Percentiles rank a stretch among this genome's conserved stretches.
Evolutionary conservation across 2,797 vertebrate species (phyloP).

Genomic region (Semaprochilodus insignis): DNA sequence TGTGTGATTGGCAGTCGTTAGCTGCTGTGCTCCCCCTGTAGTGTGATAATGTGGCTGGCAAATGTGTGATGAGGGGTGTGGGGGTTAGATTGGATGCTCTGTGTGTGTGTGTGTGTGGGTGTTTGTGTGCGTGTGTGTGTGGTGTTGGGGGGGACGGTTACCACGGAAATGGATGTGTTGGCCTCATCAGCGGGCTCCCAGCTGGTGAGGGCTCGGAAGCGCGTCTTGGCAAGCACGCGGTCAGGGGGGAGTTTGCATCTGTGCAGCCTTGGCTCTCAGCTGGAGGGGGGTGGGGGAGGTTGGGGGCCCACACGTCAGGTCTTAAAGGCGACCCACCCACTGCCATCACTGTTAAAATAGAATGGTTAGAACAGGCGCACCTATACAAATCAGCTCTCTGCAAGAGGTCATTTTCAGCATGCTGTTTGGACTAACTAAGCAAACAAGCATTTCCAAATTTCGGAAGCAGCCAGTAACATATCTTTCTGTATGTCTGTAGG

Average conservation of each 20-base stretch:
- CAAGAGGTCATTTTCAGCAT: background rate
- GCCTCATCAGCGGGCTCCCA: constrained; percentile 86
- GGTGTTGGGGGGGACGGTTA: constrained; percentile 74
- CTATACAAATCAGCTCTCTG: background rate
- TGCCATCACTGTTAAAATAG: constrained; percentile 42
- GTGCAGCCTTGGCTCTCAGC: constrained; percentile 82
- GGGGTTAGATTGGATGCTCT: constrained; percentile 60
- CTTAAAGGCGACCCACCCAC: constrained; percentile 67
- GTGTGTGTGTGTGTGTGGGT: constrained; percentile 45
- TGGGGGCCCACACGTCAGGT: constrained; percentile 57
- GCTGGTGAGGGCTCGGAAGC: constrained; percentile 86
- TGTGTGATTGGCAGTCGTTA: constrained; percentile 58
- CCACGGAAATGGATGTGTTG: constrained; percentile 88
- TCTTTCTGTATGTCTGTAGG: no score
- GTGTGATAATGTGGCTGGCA: constrained; percentile 65
- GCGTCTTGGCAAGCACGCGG: constrained; percentile 81
- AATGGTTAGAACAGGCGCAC: constrained; percentile 12
- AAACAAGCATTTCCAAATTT: background rate
- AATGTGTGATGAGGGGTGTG: constrained; percentile 61
- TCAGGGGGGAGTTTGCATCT: constrained; percentile 89
- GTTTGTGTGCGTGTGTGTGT: constrained; percentile 47
- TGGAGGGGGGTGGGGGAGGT: constrained; percentile 64
- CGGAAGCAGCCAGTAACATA: background rate
- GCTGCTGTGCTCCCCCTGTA: constrained; percentile 54
- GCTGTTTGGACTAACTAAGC: background rate